phyloP scores from a whole-genome alignment of 1,140 invertebrate genomes.

The Nylanderia fulva region DNA sequence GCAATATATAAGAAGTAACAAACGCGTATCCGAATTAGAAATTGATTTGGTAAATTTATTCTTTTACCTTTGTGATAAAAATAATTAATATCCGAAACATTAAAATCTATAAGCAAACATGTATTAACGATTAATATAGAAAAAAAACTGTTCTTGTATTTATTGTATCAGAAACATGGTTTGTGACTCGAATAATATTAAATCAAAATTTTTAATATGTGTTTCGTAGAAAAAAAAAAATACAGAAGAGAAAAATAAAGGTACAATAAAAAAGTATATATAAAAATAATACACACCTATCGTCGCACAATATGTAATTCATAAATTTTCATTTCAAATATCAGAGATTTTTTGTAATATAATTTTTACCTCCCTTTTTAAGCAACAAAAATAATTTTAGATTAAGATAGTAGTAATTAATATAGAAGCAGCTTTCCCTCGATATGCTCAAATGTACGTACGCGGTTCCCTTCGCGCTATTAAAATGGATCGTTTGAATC shows the following conservation, averaged over 20 bases:
- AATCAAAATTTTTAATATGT: background rate
- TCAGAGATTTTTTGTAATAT: background rate
- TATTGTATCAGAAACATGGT: background rate
- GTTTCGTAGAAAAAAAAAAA: no score
- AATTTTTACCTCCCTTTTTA: background rate
- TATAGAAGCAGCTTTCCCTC: background rate
- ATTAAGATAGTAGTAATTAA: conserved; percentile 26
- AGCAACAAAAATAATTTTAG: background rate
- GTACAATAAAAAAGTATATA: background rate
- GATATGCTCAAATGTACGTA: background rate
- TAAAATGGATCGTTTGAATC: conserved; percentile 39
- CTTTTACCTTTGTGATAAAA: conserved; percentile 33
- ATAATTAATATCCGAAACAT: conserved; percentile 33
- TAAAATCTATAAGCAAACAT: conserved; percentile 18
- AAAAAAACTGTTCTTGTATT: background rate
- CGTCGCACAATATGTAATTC: background rate
- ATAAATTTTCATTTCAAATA: background rate
- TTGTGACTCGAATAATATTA: background rate
- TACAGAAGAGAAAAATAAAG: background rate
- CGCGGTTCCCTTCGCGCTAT: background rate
- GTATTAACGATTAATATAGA: conserved; percentile 19
- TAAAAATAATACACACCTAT: background rate
- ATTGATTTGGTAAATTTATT: conserved; percentile 45
- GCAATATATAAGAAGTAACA: conserved; percentile 43
- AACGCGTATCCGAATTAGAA: conserved; percentile 46